A percentile compares a stretch with the other conserved stretches of the same genome.
Conservation (phyloP, 2,797 vertebrate species). For the Anguilla obscura region DNA sequence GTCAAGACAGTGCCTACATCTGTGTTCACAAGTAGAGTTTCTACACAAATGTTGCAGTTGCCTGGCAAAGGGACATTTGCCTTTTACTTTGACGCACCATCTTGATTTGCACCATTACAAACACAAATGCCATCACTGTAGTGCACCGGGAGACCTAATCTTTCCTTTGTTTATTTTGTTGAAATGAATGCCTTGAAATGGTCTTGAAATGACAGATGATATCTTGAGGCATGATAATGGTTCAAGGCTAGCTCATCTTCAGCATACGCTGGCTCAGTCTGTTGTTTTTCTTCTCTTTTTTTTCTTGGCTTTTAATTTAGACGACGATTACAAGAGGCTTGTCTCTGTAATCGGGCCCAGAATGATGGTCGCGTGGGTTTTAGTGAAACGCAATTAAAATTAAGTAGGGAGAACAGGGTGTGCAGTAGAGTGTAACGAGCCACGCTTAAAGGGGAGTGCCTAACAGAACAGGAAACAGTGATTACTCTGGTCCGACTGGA, state of each 20-base stretch:
- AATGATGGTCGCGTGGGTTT: constrained; percentile 45
- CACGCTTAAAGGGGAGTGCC: constrained; percentile 53
- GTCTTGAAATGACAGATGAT: neutral
- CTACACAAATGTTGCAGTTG: neutral
- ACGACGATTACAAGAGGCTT: constrained; percentile 22
- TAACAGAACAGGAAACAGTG: constrained; percentile 36
- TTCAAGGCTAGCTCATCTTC: neutral
- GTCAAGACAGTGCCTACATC: neutral
- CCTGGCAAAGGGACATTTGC: neutral
- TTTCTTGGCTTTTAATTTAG: constrained; percentile 20
- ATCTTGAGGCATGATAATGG: neutral
- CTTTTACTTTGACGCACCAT: neutral
- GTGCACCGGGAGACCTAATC: neutral
- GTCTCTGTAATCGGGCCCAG: constrained; percentile 26
- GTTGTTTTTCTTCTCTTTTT: constrained; percentile 3
- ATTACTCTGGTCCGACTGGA: constrained; percentile 56
- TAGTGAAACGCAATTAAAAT: constrained; percentile 69
- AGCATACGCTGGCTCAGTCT: neutral
- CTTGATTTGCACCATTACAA: neutral
- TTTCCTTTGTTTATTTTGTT: neutral
- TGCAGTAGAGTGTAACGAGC: constrained; percentile 63
- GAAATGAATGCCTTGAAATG: neutral
- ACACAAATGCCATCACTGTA: neutral
- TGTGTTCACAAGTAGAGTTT: neutral
- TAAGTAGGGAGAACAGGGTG: constrained; percentile 54